A percentile compares a stretch with the other conserved stretches of the same genome.
Evolutionary conservation across 2,797 vertebrate genomes (phyloP).

Genomic region (Aplochiton taeniatus): DNA sequence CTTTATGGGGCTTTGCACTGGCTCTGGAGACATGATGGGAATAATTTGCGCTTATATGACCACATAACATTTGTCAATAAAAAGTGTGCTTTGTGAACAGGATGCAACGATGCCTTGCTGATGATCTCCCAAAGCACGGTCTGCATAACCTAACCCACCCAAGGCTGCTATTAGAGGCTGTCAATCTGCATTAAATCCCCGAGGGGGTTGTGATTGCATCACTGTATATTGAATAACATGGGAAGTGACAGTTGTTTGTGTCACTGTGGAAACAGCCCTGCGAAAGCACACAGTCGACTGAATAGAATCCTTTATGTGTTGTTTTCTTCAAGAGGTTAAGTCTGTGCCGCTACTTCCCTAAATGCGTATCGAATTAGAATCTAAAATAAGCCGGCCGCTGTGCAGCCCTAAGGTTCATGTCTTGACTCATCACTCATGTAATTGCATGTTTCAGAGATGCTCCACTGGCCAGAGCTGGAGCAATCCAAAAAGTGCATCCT

Average conservation of each 20-base stretch:
- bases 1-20: conserved; percentile 13
- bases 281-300: neutral
- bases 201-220: conserved; percentile 2
- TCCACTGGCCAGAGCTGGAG: conserved; percentile 88
- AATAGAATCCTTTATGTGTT: conserved; percentile 41
- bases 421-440: conserved; percentile 5
- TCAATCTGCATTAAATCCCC: neutral
- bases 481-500: conserved; percentile 84
- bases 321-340: conserved; percentile 55
- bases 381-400: conserved; percentile 24
- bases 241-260: neutral
- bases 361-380: conserved; percentile 31
- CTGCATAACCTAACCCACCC: no score
- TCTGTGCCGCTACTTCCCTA: conserved; percentile 34
- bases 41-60: conserved; percentile 13
- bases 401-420: neutral
- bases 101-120: neutral
- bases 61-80: neutral
- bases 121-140: no score
- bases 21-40: conserved; percentile 37
- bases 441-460: conserved; percentile 79
- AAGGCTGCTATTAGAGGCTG: neutral
- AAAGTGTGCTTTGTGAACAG: conserved; percentile 1
- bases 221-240: neutral
- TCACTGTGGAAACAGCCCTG: neutral